phyloP scores from a whole-genome alignment of 2,797 vertebrate species.

The Steatocranus sp. region DNA sequence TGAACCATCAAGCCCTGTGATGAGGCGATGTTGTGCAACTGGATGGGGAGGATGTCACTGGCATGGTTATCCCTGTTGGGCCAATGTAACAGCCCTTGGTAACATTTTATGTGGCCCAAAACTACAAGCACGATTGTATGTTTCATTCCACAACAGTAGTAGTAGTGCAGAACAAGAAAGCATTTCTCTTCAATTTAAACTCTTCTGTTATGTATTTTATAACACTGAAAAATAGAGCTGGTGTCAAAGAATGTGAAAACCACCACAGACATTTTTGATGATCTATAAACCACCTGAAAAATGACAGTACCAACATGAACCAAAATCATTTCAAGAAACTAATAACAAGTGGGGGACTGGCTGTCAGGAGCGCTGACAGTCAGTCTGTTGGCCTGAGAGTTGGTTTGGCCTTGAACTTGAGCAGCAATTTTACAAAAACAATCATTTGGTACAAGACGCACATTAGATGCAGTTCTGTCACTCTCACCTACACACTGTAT shows the following conservation, averaged over 20 bases:
- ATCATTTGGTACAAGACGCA: not conserved
- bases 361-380: fast-evolving
- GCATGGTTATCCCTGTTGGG: not conserved
- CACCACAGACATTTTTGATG: not conserved
- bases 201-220: not conserved
- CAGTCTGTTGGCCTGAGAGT: not conserved
- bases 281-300: not conserved
- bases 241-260: not conserved
- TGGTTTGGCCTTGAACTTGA: not conserved
- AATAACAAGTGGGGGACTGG: not conserved
- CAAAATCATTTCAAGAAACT: not conserved
- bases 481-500: not conserved
- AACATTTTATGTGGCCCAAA: not conserved
- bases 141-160: not conserved
- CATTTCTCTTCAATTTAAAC: not conserved
- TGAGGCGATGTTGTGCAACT: not conserved
- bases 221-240: not conserved
- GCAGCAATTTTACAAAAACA: not conserved
- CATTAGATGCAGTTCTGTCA: not conserved
- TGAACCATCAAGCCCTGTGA: no score
- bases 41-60: not conserved
- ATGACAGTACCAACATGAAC: not conserved
- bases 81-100: not conserved
- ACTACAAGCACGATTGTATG: not conserved
- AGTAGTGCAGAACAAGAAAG: not conserved